These are phyloP conservation scores for Symphodus melops DNA, from an alignment of 2,113 vertebrate genomes.

Conservation along the genomic window DNA sequence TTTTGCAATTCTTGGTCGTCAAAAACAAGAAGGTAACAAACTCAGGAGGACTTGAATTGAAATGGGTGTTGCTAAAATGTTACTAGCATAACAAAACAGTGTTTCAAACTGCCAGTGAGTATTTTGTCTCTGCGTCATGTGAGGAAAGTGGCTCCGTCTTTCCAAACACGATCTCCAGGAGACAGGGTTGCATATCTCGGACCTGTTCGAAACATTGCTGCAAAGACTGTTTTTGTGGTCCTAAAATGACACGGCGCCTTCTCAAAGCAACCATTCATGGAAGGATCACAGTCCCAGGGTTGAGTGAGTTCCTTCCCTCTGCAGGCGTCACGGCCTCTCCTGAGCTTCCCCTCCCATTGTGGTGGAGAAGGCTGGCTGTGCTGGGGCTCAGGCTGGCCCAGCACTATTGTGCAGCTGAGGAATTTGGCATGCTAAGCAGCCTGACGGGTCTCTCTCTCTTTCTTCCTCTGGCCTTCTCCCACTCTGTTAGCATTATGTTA, in stretches of 20 bases:
- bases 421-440: conserved; percentile 78
- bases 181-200: background rate
- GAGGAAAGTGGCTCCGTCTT: too few relatives aligned
- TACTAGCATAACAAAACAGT: too few relatives aligned
- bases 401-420: conserved; percentile 80
- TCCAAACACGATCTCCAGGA: too few relatives aligned
- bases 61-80: too few relatives aligned
- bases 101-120: too few relatives aligned
- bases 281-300: conserved; percentile 59
- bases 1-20: too few relatives aligned
- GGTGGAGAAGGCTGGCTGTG: conserved; percentile 67
- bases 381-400: conserved; percentile 66
- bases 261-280: conserved; percentile 77
- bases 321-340: conserved; percentile 73
- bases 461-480: conserved; percentile 7
- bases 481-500: conserved; percentile 57
- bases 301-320: conserved; percentile 75
- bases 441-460: conserved; percentile 37
- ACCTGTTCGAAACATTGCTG: conserved; percentile 43
- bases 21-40: too few relatives aligned
- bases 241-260: conserved; percentile 56
- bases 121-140: too few relatives aligned
- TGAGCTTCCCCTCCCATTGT: conserved; percentile 76
- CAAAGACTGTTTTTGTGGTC: conserved; percentile 51
- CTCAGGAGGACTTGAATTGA: too few relatives aligned